Percentiles rank a stretch among this genome's conserved stretches.
Evolutionary conservation across 2,888 invertebrate species (phyloP).

Genomic region (Drosophila nigritarsus): DNA sequence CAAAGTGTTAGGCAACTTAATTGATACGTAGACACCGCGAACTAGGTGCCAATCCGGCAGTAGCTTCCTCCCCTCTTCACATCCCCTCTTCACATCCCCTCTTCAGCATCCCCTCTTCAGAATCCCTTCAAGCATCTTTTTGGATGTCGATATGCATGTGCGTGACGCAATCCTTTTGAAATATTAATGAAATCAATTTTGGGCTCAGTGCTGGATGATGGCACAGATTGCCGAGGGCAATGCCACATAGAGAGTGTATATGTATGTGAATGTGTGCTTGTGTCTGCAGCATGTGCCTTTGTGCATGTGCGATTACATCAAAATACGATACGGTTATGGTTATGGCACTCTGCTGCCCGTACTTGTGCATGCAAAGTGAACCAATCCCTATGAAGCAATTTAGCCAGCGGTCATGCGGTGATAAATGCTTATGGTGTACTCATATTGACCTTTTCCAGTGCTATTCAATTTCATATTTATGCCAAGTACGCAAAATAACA

Average conservation of each 20-base stretch:
- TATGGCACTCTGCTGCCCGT: conserved; percentile 23
- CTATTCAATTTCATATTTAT: conserved; percentile 3
- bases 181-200: conserved; percentile 81
- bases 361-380: conserved; percentile 21
- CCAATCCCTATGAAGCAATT: conserved; percentile 12
- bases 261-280: conserved; percentile 1
- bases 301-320: conserved; percentile 53
- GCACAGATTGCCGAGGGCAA: conserved; percentile 43
- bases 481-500: background rate
- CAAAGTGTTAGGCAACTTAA: conserved; percentile 72
- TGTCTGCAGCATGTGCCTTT: conserved; percentile 14
- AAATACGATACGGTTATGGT: conserved; percentile 62
- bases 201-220: conserved; percentile 42
- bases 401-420: conserved; percentile 23
- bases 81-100: background rate
- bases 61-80: background rate
- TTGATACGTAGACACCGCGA: conserved; percentile 68
- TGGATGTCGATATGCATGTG: conserved; percentile 24
- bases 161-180: conserved; percentile 65
- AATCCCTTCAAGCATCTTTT: background rate
- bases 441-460: background rate
- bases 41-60: conserved; percentile 13
- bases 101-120: background rate
- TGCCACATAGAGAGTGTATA: conserved; percentile 19
- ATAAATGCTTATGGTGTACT: conserved; percentile 22